Evolutionary conservation across 2,888 invertebrate species (phyloP), one percentile per base, ranked within the genome.

Genomic region (Drosophila recens): DNA sequence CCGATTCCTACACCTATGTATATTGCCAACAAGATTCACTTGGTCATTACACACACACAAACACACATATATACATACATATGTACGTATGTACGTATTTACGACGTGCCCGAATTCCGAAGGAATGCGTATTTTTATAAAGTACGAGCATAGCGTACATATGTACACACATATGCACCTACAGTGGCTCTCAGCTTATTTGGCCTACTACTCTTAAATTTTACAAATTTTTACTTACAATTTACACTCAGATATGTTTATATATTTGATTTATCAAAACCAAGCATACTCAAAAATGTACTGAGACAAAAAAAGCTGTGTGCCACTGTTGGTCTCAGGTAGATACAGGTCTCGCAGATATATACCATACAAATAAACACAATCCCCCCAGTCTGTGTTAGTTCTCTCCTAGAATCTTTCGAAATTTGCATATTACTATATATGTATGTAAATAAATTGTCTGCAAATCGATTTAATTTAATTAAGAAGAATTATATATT

Each of bases 291-390:
- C 0, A 30, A 30, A 30, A 30, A 30, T 8, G 5, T 8, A 30
- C 30, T 8, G 6, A 30, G 30, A 30, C 8, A 33, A 33, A 33
- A 17, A 10, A 33, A 10, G 10, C 33, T 33, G 33, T 3, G 33
- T 1, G 10, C 33, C 33, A 33, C 33, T 33, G 36, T 63, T n/a
- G 48, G 33, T 71, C 49, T 67, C 65, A 70, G 73, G 73, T 79
- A 58, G 52, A 52, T n/a, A n/a, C n/a, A n/a, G n/a, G n/a, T n/a
- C n/a, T n/a, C 40, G 33, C 10, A 52, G n/a, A 36, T 40, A 48
- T 23, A 33, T 40, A 48, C 30, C 27, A 33, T 64, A 59, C 30
- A 46, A 49, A 62, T 46, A 72, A 48, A 58, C 43, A 11, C 4
- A 38, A 40, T 51, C 49, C 40, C 10, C 49, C 40, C 27, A 10